Evolutionary conservation across 53 echinoderm and acorn worm species (phyloP), one percentile per base, ranked within the genome.

Genomic region (Luidia sarsii): DNA sequence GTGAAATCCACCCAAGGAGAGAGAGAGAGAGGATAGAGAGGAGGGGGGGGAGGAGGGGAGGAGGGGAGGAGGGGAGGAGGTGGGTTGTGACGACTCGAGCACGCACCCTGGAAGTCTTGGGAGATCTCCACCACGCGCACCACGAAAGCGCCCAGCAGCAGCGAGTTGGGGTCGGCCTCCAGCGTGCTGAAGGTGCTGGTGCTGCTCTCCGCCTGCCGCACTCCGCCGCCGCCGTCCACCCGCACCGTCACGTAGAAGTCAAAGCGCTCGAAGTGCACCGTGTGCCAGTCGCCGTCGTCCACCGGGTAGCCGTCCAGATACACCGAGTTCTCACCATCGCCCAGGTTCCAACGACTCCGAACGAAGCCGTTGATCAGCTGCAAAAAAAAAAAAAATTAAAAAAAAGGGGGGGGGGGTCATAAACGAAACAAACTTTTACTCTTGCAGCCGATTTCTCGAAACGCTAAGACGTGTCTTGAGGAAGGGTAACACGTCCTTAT

Each of bases 201-300:
- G 18, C 82, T 61, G 79, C 73, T 90, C 82, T 86, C 79, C 54
- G 82, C 70, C 86, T 97, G 87, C 15, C 94, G 69, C 33, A 79
- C 89, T 18, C 97, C 90, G 7, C 97, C 97, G 19, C 97, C 97
- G 4, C 97, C 93, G 65, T 97, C 97, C 21, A 97, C 80, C 75
- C 89, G 93, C 39, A 97, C 86, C n/a, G 91, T 91, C 18, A 97
- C 83, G 56, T 75, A 80, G 84, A 75, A 86, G 65, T 93, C 88
- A 28, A 80, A 86, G 29, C 97, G 91, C 20, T 91, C 86, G 65
- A 91, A 88, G 29, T 75, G 87, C 32, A 97, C 89, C 43, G 80
- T 49, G 50, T 97, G 97, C 97, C 97, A 97, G 53, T 83, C 90
- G 30, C 97, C 97, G 21, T 97, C 87, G 60, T 85, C 82, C 28